Evolutionary conservation across 2,888 invertebrate species (phyloP), one percentile per base, ranked within the genome.

Genomic region (Athetis lepigone): DNA sequence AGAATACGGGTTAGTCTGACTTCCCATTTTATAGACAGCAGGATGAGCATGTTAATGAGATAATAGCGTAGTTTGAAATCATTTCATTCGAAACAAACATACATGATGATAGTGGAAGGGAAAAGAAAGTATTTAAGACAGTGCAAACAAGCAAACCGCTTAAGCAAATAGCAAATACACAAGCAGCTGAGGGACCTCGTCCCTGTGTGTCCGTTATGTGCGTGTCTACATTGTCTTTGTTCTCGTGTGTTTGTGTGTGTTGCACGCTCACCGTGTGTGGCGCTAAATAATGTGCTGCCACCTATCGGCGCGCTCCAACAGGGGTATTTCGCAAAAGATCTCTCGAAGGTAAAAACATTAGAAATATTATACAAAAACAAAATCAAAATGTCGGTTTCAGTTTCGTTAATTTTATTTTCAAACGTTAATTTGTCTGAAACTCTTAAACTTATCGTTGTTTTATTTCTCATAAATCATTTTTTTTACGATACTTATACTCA

Each of bases 251-350:
- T 94, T 95, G 95, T 95, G 95, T 95, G 94, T 94, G 94, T 95
- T 95, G 95, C 95, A 95, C 95, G 95, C 95, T 94, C 94, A 94
- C 95, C 95, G 92, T 94, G 92, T 94, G 90, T 91, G 94, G 94
- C 95, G 94, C 94, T 92, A 92, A 86, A 90, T 90, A 86, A 89
- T 89, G 87, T 91, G 93, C 94, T 92, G 92, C 93, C 93, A 90
- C 82, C 92, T 92, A 89, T 90, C 94, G 93, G 90, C 94, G 94
- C 90, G 91, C 93, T 90, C 91, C 94, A 90, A 89, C 95, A 98
- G 98, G 98, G 97, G 97, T 98, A 97, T 98, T 98, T 98, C 98
- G 98, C 97, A 98, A 98, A 98, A 97, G 98, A 97, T 98, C 98
- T 97, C 97, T 98, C 97, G 98, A 98, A 98, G 98, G 98, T 98